A percentile compares a stretch with the other conserved stretches of the same genome.
These are phyloP conservation scores for Zaprionus camerounensis DNA, from an alignment of 1,140 invertebrate genomes.

Conservation along the genomic window DNA sequence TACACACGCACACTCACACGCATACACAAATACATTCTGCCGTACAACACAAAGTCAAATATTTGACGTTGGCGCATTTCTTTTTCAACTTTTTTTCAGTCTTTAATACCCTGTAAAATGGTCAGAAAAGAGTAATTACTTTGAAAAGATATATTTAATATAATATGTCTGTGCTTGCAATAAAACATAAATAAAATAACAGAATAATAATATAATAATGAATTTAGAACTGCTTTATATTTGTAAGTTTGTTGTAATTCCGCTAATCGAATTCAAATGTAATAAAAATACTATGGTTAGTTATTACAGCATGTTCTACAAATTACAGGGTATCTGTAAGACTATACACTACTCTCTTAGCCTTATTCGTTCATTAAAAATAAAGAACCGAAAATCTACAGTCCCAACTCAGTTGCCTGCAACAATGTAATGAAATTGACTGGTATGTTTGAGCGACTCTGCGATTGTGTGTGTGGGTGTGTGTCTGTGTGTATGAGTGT, in stretches of 20 bases:
- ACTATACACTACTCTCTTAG: slow-evolving; percentile 8
- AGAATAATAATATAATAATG: no score
- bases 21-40: slow-evolving; percentile 13
- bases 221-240: no score
- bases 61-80: slow-evolving; percentile 76
- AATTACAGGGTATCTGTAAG: background rate
- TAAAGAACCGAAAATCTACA: slow-evolving; percentile 40
- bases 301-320: no score
- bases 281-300: no score
- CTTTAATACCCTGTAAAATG: slow-evolving; percentile 3
- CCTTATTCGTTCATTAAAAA: slow-evolving; percentile 52
- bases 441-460: slow-evolving; percentile 12
- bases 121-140: background rate
- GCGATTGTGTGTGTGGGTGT: slow-evolving; percentile 2
- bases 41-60: slow-evolving; percentile 74
- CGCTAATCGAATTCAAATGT: no score
- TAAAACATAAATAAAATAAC: background rate
- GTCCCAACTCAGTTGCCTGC: slow-evolving; percentile 32
- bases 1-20: background rate
- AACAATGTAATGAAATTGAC: slow-evolving; percentile 80
- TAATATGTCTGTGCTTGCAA: background rate
- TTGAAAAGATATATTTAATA: background rate
- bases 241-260: no score
- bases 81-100: slow-evolving; percentile 70
- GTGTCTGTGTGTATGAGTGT: background rate